A percentile compares a stretch with the other conserved stretches of the same genome.
Evolutionary conservation across 2,888 invertebrate species (phyloP).

Genomic region (Synanthedon myopaeformis): DNA sequence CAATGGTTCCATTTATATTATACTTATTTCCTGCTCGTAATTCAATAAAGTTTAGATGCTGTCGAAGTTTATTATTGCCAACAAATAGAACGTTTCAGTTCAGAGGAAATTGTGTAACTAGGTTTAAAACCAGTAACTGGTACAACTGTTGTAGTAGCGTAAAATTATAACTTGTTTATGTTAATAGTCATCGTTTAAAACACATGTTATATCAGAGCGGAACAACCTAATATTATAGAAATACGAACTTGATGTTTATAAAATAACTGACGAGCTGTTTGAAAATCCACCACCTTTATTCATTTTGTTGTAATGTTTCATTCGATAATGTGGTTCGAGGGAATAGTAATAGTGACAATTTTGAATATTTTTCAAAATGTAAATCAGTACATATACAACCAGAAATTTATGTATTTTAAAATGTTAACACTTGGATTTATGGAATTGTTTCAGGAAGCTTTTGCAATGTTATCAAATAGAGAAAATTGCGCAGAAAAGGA

Average conservation of each 20-base stretch:
- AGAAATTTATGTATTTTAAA: too few species aligned
- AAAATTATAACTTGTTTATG: too few species aligned
- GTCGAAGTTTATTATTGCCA: too few species aligned
- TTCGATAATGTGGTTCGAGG: conserved; percentile 28
- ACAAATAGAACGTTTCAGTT: too few species aligned
- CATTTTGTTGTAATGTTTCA: conserved; percentile 8
- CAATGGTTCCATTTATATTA: too few species aligned
- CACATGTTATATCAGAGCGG: background rate
- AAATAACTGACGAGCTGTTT: background rate
- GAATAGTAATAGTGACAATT: conserved; percentile 20
- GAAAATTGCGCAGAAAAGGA: background rate
- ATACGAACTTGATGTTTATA: background rate
- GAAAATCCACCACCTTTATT: conserved; percentile 4
- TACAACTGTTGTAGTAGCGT: too few species aligned
- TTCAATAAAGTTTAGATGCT: too few species aligned
- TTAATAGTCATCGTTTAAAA: background rate
- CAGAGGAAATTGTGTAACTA: too few species aligned
- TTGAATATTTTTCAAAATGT: conserved; percentile 32
- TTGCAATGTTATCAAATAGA: background rate
- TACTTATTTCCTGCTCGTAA: too few species aligned
- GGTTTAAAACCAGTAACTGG: too few species aligned
- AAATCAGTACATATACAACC: conserved; percentile 9
- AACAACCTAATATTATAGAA: background rate
- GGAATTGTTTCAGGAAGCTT: background rate
- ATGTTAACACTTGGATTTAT: background rate